phyloP scores from a whole-genome alignment of 2,797 vertebrate species.

The Argyrosomus regius region DNA sequence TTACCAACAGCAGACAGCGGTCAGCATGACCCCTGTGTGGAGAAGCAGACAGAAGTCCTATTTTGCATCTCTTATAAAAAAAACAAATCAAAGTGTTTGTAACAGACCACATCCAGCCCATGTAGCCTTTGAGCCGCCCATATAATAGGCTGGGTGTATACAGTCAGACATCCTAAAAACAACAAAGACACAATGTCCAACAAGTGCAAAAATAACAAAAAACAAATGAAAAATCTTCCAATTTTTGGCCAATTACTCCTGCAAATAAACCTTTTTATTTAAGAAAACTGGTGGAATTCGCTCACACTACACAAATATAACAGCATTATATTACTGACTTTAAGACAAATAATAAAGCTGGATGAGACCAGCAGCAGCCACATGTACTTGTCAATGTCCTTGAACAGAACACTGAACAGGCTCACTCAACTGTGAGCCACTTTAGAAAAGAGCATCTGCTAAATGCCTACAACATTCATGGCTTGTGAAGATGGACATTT shows the following conservation, averaged over 20 bases:
- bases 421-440: constrained; percentile 34
- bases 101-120: too few relatives aligned
- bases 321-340: background rate
- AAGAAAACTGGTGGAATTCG: background rate
- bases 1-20: too few relatives aligned
- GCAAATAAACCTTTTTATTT: background rate
- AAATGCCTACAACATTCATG: constrained; percentile 20
- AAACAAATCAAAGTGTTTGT: too few relatives aligned
- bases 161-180: background rate
- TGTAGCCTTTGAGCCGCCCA: too few relatives aligned
- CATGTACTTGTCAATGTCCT: constrained; percentile 29
- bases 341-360: constrained; percentile 7
- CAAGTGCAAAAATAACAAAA: background rate
- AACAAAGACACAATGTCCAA: background rate
- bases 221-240: background rate
- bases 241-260: background rate
- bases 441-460: constrained; percentile 45
- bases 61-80: too few relatives aligned
- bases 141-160: too few relatives aligned
- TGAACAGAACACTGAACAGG: constrained; percentile 36
- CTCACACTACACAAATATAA: background rate
- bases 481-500: constrained; percentile 15
- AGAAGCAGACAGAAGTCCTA: too few relatives aligned
- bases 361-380: background rate
- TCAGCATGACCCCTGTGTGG: too few relatives aligned